Conservation (phyloP, 2,113 vertebrate species). For the Falcunculus frontatus region DNA sequence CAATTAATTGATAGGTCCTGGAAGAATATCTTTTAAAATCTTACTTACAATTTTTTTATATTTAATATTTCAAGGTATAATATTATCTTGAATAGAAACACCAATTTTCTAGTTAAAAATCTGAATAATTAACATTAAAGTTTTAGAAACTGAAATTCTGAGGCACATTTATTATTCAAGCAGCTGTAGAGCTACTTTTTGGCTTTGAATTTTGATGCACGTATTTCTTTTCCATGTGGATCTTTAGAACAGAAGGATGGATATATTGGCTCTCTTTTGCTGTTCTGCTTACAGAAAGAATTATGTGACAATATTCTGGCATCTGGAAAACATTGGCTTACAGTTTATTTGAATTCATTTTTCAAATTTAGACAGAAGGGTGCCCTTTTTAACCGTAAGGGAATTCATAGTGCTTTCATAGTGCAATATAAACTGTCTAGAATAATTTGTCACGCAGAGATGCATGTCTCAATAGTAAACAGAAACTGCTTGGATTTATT, state of each 20-base stretch:
- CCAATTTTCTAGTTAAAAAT: background rate
- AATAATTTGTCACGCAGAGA: slow-evolving; percentile 31
- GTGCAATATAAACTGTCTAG: slow-evolving; percentile 36
- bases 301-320: slow-evolving; percentile 27
- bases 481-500: slow-evolving; percentile 41
- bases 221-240: background rate
- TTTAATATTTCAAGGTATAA: background rate
- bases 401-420: slow-evolving; percentile 31
- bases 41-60: background rate
- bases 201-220: background rate
- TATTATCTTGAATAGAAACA: background rate
- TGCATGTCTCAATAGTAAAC: background rate
- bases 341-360: slow-evolving; percentile 52
- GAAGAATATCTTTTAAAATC: background rate
- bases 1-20: background rate
- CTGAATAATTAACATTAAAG: background rate
- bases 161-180: background rate
- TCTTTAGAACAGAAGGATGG: slow-evolving; percentile 29
- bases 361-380: slow-evolving; percentile 37
- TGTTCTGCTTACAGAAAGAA: slow-evolving; percentile 31
- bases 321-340: slow-evolving; percentile 53
- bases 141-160: background rate
- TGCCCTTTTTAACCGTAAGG: slow-evolving; percentile 40
- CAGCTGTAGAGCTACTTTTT: background rate
- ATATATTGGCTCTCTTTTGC: background rate